Conservation (phyloP, 1,140 invertebrate genomes). For the Homarus americanus region DNA sequence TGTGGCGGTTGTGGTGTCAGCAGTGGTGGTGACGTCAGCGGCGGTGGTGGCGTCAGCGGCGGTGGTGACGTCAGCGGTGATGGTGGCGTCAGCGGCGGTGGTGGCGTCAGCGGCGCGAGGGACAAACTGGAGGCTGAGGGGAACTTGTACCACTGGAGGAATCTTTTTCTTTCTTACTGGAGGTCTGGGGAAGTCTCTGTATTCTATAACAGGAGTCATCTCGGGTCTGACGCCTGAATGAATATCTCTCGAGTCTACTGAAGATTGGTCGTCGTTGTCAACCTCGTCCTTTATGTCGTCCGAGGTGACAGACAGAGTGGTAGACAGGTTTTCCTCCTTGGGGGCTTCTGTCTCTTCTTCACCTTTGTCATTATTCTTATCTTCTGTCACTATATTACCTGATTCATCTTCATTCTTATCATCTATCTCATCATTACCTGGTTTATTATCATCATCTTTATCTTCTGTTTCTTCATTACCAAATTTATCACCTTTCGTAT, state of each 20-base stretch:
- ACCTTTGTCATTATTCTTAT: neutral
- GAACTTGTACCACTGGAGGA: neutral
- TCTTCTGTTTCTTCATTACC: neutral
- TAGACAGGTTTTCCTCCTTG: neutral
- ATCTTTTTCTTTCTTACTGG: slow-evolving; percentile 1
- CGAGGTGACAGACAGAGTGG: neutral
- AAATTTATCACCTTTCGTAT: too few relatives aligned
- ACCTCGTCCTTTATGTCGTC: too few relatives aligned
- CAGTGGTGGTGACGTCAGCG: neutral
- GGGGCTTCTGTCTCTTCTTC: too few relatives aligned
- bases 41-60: neutral
- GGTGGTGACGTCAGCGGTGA: neutral
- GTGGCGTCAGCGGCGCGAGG: neutral
- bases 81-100: neutral
- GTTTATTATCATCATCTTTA: neutral
- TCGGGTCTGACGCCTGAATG: neutral
- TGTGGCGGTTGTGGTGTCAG: neutral
- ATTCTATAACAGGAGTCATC: neutral
- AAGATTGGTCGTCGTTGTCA: too few relatives aligned
- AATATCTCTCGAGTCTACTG: too few relatives aligned
- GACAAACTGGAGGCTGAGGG: neutral
- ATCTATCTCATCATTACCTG: neutral
- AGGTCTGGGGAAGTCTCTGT: neutral
- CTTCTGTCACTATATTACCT: too few relatives aligned
- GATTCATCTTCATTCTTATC: too few relatives aligned